Conservation (phyloP, 1,140 invertebrate species). For the Caenorhabditis elegans region WBcel235 BX284605.5:7146501-7147000, state of each 20-base stretch:
- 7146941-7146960: background rate
- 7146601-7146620: conserved; percentile 32
- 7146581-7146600: conserved; percentile 44
- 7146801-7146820: background rate
- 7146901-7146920: conserved; percentile 7
- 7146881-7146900: conserved; percentile 4
- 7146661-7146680: background rate
- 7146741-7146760: background rate
- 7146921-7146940: conserved; percentile 17
- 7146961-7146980: background rate
- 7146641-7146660: conserved; percentile 38
- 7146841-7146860: background rate
- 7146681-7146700: background rate
- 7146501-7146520: conserved; percentile 9
- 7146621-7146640: conserved; percentile 40
- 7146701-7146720: background rate
- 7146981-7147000: background rate
- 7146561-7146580: conserved; percentile 24
- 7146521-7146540: conserved; percentile 27
- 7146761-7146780: background rate
- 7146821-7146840: background rate
- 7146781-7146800: background rate
- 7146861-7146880: background rate
- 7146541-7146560: background rate
- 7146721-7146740: background rate